A percentile compares a stretch with the other conserved stretches of the same genome.
Conservation (phyloP, 2,888 invertebrate genomes). For the Alviniconcha strummeri region DNA sequence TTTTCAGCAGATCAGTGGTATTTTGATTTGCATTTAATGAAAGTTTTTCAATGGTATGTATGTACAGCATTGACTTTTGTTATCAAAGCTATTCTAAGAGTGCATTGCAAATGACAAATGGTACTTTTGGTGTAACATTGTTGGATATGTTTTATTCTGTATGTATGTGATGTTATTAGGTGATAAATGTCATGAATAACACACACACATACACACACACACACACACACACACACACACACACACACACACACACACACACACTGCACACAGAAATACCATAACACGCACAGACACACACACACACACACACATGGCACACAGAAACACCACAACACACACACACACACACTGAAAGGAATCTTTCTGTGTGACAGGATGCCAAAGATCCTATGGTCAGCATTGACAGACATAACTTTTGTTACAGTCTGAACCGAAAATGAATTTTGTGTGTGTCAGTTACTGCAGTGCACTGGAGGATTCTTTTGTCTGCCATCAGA, state of each 20-base stretch:
- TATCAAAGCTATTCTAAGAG: background rate
- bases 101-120: background rate
- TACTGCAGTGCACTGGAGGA: background rate
- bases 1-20: no score
- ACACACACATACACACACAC: background rate
- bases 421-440: no score
- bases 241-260: constrained; percentile 2
- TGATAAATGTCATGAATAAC: background rate
- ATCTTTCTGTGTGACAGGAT: background rate
- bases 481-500: background rate
- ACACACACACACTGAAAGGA: background rate
- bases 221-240: background rate
- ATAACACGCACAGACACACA: background rate
- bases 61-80: no score
- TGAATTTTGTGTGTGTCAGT: background rate
- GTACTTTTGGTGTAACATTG: background rate
- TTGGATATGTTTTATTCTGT: background rate
- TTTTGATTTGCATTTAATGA: no score
- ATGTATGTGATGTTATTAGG: background rate
- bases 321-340: background rate
- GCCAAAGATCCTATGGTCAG: background rate
- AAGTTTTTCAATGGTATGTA: background rate
- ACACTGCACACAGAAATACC: background rate
- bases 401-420: no score
- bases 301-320: background rate